Evolutionary conservation across 2,888 invertebrate species (phyloP), one percentile per base, ranked within the genome.

Genomic region (Uropetala carovei): DNA sequence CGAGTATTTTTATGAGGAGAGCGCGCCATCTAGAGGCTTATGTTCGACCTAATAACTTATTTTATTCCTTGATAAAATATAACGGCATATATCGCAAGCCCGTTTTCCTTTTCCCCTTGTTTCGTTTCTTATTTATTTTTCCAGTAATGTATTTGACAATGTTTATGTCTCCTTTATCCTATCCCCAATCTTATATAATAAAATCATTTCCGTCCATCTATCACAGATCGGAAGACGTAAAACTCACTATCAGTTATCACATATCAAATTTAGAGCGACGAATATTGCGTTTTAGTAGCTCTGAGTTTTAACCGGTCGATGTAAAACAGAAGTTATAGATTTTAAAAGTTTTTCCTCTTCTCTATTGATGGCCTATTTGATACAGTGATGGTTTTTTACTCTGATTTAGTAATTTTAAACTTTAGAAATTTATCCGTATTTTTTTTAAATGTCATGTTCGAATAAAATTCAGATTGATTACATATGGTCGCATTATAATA

Each of bases 21-120:
- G 75, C 22, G 68, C 18, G 9, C 10, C 18, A 27, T 75, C 27
- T 75, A 27, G 27, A 27, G 75, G 11, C 75, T 75, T 75, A 75
- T 75, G 68, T 68, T 68, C 68, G 68, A 68, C 68, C 18, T 75
- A 75, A 75, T 75, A 75, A 75, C 75, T 27, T 75, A 75, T 75
- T 75, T 75, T 75, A 27, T 75, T 22, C 75, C 27, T 75, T 75
- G 22, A 75, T 27, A 27, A 75, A 75, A 27, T 22, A 22, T 68
- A n/a, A 75, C 27, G 75, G 13, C 22, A 27, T 13, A 9, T 27
- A 75, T 75, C 13, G 9, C 4, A 11, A 75, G 0, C 27, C 75
- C 5, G 22, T 13, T 27, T 75, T 27, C 4, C 27, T 75, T 75
- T 75, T 75, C n/a, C 10, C 75, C 75, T 75, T 22, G 11, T 0